Evolutionary conservation across 2,113 vertebrate species (phyloP), one percentile per base, ranked within the genome.

Genomic region (Melierax canorus): DNA sequence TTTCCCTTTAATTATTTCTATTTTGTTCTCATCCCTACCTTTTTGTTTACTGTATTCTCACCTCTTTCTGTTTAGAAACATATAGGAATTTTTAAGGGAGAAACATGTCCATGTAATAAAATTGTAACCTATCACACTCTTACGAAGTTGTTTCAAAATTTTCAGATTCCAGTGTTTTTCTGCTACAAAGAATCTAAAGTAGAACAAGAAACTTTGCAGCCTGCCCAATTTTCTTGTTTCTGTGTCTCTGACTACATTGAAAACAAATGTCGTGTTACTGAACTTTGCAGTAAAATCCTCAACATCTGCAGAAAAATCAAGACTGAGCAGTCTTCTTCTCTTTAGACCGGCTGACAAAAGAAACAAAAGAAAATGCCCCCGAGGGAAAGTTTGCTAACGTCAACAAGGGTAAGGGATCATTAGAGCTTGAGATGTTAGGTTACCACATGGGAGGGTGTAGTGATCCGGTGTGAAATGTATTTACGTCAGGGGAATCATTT

Each of bases 331-430:
- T 74, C 79, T 64, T 88, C 79, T 91, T 92, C 87, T 92, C 86
- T 76, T 93, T 55, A 90, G 74, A 94, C 26, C 60, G 90, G 58
- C 62, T 95, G 79, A 97, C 90, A 96, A 95, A 72, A 62, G 88
- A 96, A 97, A 97, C 92, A 95, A 95, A 95, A 90, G 80, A 69
- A 80, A 92, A 83, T 20, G 23, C 26, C 94, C 87, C 68, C 64
- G 81, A 96, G 90, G 90, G 92, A 88, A 71, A 86, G 41, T 84
- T 86, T 93, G 90, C 90, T 92, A 95, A 97, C 71, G 58, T 96
- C 94, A 97, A 77, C 73, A 95, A 67, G 94, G 48, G 88, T 69
- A 86, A 86, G 51, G 39, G 91, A 93, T 87, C 93, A 96, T 97
- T 93, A 97, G 75, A 66, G 86, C 48, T 73, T 46, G 67, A 95